phyloP scores from a whole-genome alignment of 2,797 vertebrate genomes.

The Alca torda region DNA sequence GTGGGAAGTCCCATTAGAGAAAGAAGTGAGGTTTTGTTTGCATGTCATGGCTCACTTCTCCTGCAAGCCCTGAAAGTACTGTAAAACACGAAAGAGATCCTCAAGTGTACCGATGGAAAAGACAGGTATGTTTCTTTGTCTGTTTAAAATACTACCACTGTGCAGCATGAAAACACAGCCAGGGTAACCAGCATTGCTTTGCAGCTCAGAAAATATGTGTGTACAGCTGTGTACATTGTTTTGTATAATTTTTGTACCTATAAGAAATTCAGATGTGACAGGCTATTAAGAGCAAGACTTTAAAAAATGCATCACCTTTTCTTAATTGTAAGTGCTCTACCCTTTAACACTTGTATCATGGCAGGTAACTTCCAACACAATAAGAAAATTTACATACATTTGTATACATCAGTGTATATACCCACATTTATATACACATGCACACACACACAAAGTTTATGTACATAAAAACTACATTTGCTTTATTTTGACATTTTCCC shows the following conservation, averaged over 20 bases:
- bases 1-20: not conserved
- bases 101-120: slow-evolving; percentile 24
- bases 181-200: not conserved
- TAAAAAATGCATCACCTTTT: not conserved
- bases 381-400: not conserved
- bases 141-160: not conserved
- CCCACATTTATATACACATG: not conserved
- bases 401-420: not conserved
- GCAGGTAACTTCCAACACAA: not conserved
- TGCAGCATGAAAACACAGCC: not conserved
- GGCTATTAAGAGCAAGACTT: not conserved
- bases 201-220: not conserved
- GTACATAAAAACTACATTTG: not conserved
- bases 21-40: not conserved
- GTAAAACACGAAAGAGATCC: not conserved
- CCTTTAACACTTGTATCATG: not conserved
- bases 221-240: not conserved
- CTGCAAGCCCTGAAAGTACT: not conserved
- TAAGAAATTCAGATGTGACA: not conserved
- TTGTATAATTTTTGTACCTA: not conserved
- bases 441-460: not conserved
- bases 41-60: not conserved
- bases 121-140: slow-evolving; percentile 59
- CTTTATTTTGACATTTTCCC: not conserved
- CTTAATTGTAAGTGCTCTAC: not conserved